These are phyloP conservation scores for Aurelia aurita complex sp. Pacific DNA, from an alignment of 30 jellyfish, hydroid and myxozoan genomes.

Conservation along the genomic window DNA sequence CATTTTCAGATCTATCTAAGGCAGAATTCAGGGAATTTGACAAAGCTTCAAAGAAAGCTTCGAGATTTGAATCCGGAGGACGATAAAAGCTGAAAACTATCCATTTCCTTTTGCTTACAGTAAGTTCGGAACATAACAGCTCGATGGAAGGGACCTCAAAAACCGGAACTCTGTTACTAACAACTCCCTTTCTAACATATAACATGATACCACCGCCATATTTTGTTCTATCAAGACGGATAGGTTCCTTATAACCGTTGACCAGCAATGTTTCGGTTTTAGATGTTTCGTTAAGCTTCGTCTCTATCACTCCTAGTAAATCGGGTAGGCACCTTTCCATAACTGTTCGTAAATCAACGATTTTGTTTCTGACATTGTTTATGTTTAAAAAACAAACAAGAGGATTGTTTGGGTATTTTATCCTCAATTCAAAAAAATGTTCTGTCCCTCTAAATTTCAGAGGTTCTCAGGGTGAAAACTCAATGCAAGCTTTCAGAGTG, in stretches of 20 bases:
- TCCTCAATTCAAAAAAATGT: not conserved
- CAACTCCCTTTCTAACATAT: not conserved
- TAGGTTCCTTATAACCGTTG: slow-evolving; percentile 13
- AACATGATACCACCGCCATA: slow-evolving; percentile 42
- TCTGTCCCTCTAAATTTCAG: too few species aligned
- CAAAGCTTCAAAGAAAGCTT: not conserved
- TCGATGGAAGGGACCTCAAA: too few species aligned
- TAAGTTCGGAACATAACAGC: too few species aligned
- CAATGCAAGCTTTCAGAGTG: too few species aligned
- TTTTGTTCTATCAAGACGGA: slow-evolving; percentile 41
- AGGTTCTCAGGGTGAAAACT: too few species aligned
- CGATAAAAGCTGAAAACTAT: not conserved
- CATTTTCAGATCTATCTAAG: not conserved
- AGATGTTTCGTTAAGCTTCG: not conserved
- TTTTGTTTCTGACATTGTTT: slow-evolving; percentile 36
- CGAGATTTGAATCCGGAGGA: not conserved
- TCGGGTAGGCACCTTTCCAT: slow-evolving; percentile 47
- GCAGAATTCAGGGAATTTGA: not conserved
- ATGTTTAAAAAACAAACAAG: slow-evolving; percentile 8
- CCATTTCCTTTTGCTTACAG: not conserved
- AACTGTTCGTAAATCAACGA: not conserved
- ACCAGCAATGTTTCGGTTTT: slow-evolving; percentile 20
- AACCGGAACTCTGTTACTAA: not conserved
- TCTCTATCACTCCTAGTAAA: slow-evolving; percentile 1
- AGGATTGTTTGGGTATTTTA: slow-evolving; percentile 6